Conservation (phyloP, 2,113 vertebrate genomes). For the Rhipidura dahli region DNA sequence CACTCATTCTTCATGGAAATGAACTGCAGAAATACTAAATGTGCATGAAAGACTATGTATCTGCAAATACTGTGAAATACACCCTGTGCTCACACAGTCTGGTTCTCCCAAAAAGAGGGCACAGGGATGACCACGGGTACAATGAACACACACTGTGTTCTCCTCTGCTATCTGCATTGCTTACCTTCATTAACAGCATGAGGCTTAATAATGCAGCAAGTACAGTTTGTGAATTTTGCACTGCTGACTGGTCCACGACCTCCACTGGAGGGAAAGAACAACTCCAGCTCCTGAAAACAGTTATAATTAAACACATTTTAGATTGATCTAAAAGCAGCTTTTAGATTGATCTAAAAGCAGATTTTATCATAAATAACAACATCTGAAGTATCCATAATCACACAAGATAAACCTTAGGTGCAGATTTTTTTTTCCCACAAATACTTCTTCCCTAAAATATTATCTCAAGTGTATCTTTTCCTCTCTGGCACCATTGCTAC, state of each 20-base stretch:
- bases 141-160: not conserved
- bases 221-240: conserved; percentile 81
- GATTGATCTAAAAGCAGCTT: not conserved
- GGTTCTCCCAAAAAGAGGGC: not conserved
- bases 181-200: conserved; percentile 88
- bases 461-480: not conserved
- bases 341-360: not conserved
- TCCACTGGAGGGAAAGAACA: conserved; percentile 91
- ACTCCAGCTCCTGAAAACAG: conserved; percentile 87
- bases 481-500: not conserved
- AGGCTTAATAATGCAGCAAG: conserved; percentile 92
- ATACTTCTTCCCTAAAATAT: not conserved
- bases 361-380: not conserved
- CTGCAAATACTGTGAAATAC: not conserved
- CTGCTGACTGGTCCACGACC: conserved; percentile 85
- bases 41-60: not conserved
- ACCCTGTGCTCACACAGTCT: not conserved
- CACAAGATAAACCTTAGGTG: not conserved
- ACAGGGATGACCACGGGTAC: not conserved
- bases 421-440: not conserved
- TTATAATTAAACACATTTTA: conserved; percentile 31
- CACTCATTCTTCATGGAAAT: not conserved
- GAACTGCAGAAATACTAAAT: not conserved
- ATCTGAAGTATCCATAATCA: not conserved
- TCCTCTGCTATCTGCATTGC: not conserved